Evolutionary conservation across 2,797 vertebrate species (phyloP).

Genomic region (Hoplostethus atlanticus): DNA sequence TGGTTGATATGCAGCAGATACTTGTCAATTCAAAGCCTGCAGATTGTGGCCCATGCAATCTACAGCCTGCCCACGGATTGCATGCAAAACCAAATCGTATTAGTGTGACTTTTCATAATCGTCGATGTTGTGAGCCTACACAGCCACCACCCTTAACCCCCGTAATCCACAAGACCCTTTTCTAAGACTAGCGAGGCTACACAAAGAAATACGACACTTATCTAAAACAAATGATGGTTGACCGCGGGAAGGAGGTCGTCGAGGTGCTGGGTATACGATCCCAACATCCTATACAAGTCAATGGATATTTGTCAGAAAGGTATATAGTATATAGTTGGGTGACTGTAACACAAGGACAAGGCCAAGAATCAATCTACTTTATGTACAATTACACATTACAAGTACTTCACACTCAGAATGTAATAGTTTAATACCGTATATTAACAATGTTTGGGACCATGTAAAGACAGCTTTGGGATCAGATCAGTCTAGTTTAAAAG

Average conservation of each 20-base stretch:
- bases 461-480: too few relatives aligned
- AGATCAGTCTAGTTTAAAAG: too few relatives aligned
- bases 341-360: too few relatives aligned
- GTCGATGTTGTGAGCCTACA: background rate
- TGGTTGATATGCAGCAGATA: constrained; percentile 6
- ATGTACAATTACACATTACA: too few relatives aligned
- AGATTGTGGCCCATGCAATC: constrained; percentile 28
- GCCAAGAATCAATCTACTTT: too few relatives aligned
- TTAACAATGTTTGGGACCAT: too few relatives aligned
- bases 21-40: constrained; percentile 7
- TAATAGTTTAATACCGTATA: too few relatives aligned
- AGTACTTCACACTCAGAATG: too few relatives aligned
- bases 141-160: constrained; percentile 16
- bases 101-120: constrained; percentile 8
- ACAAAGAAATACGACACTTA: background rate
- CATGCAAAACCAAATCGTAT: constrained; percentile 3
- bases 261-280: too few relatives aligned
- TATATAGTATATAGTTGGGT: too few relatives aligned
- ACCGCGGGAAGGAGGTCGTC: background rate
- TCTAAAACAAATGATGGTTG: background rate
- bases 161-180: constrained; percentile 8
- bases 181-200: background rate
- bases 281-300: too few relatives aligned
- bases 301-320: too few relatives aligned
- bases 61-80: constrained; percentile 9